These are phyloP conservation scores for Uloborus diversus DNA, from an alignment of 1,140 invertebrate genomes.

Conservation along the genomic window DNA sequence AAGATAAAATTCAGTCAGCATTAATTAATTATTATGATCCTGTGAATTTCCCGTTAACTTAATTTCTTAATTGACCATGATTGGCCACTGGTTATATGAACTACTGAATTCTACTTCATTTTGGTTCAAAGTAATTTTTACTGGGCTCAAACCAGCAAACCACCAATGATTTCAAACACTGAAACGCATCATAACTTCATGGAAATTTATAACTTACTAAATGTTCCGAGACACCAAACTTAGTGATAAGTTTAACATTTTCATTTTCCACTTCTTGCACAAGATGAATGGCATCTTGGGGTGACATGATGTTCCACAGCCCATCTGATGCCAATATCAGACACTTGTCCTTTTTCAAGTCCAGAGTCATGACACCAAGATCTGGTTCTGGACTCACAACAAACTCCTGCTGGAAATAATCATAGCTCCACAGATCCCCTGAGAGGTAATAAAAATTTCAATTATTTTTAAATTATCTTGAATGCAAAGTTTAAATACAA, in stretches of 20 bases:
- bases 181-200: too few relatives aligned
- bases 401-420: conserved; percentile 87
- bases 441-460: background rate
- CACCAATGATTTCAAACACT: too few relatives aligned
- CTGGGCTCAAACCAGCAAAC: too few relatives aligned
- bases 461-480: background rate
- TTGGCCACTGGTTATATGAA: too few relatives aligned
- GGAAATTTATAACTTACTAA: conserved; percentile 35
- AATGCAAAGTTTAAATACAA: background rate
- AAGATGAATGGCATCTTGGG: conserved; percentile 81
- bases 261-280: conserved; percentile 83
- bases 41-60: too few relatives aligned
- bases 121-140: too few relatives aligned
- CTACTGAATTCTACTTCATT: too few relatives aligned
- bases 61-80: too few relatives aligned
- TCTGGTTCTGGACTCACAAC: conserved; percentile 98
- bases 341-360: conserved; percentile 82
- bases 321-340: conserved; percentile 96
- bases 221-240: conserved; percentile 46
- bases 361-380: conserved; percentile 85
- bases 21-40: too few relatives aligned
- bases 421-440: conserved; percentile 98
- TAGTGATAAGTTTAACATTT: conserved; percentile 72
- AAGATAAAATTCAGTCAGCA: too few relatives aligned
- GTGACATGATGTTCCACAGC: conserved; percentile 92